Conservation (phyloP, 2,888 invertebrate genomes). For the Marasmarcha lunaedactyla region DNA sequence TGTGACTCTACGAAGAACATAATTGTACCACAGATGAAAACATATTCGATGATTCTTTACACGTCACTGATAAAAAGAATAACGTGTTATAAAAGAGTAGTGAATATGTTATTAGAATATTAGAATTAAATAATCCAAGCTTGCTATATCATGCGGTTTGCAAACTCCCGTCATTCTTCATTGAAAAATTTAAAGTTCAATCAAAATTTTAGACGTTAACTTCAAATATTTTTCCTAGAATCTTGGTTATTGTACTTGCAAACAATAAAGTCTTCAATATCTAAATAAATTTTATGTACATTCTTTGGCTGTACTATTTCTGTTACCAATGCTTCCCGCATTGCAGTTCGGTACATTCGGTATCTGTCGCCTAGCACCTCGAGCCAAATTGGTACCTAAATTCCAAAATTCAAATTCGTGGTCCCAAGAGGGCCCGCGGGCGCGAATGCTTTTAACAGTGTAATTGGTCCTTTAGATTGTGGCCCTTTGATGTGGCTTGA, state of each 20-base stretch:
- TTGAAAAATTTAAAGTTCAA: too few relatives aligned
- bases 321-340: constrained; percentile 41
- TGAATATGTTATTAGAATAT: too few relatives aligned
- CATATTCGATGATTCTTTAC: background rate
- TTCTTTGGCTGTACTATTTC: constrained; percentile 22
- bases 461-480: constrained; percentile 57
- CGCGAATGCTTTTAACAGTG: constrained; percentile 46
- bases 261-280: too few relatives aligned
- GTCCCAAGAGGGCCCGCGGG: constrained; percentile 53
- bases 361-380: constrained; percentile 61
- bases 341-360: constrained; percentile 23
- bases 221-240: too few relatives aligned
- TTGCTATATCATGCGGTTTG: too few relatives aligned
- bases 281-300: background rate
- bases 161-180: too few relatives aligned
- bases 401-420: constrained; percentile 62
- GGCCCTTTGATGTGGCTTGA: constrained; percentile 54
- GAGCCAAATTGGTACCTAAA: constrained; percentile 63
- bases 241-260: too few relatives aligned
- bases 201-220: too few relatives aligned
- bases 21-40: constrained; percentile 21
- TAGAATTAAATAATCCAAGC: too few relatives aligned
- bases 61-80: too few relatives aligned
- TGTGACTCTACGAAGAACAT: constrained; percentile 52
- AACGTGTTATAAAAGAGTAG: too few relatives aligned